Percentiles rank a stretch among this genome's conserved stretches.
Conservation (phyloP, 2,888 invertebrate genomes). For the Netelia virgata region DNA sequence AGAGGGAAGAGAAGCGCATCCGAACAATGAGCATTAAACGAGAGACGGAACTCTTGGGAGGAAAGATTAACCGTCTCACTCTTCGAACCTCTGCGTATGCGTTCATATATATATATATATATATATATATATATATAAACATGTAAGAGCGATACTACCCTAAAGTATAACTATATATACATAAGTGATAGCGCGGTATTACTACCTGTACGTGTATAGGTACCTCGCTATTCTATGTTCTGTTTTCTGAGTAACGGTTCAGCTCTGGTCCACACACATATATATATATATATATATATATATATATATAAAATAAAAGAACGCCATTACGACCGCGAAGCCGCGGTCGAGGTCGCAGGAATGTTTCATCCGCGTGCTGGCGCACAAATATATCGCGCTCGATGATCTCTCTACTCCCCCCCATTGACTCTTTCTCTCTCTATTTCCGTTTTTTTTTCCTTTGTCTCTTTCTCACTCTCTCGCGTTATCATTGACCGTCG, state of each 20-base stretch:
- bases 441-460: not conserved
- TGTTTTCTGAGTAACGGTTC: slow-evolving; percentile 65
- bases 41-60: slow-evolving; percentile 71
- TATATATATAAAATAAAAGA: slow-evolving; percentile 45
- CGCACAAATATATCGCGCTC: slow-evolving; percentile 49
- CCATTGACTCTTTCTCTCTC: not conserved
- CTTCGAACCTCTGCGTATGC: slow-evolving; percentile 6
- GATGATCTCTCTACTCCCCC: slow-evolving; percentile 15
- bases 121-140: not conserved
- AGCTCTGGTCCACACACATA: slow-evolving; percentile 39
- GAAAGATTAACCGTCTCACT: slow-evolving; percentile 39
- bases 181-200: not conserved
- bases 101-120: slow-evolving; percentile 4
- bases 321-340: slow-evolving; percentile 48
- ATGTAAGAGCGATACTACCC: not conserved
- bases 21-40: slow-evolving; percentile 76
- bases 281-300: not conserved
- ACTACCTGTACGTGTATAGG: not conserved
- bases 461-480: not conserved
- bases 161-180: not conserved
- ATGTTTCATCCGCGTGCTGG: slow-evolving; percentile 44
- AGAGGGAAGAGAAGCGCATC: slow-evolving; percentile 63
- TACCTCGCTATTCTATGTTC: slow-evolving; percentile 42
- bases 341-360: slow-evolving; percentile 64
- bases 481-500: slow-evolving; percentile 38